These are phyloP conservation scores for Megalurothrips usitatus DNA, from an alignment of 2,888 invertebrate genomes.

Conservation along the genomic window DNA sequence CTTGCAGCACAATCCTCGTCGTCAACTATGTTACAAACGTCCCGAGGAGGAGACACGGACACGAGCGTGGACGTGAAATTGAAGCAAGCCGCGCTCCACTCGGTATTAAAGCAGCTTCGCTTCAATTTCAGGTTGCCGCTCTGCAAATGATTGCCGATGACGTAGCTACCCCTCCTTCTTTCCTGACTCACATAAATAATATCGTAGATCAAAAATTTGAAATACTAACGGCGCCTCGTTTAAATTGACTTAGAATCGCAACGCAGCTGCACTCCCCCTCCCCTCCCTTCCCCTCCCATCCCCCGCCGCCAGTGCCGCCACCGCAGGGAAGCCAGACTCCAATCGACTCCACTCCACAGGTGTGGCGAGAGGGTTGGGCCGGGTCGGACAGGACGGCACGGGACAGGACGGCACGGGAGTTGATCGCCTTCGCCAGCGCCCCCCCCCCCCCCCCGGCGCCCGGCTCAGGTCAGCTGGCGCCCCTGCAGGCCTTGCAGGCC, in stretches of 20 bases:
- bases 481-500: not conserved
- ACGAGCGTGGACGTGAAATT: no score
- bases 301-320: not conserved
- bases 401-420: no score
- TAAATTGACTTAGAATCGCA: slow-evolving; percentile 7
- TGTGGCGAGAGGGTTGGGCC: not conserved
- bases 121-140: not conserved
- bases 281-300: not conserved
- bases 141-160: no score
- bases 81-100: not conserved
- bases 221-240: not conserved
- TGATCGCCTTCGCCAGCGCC: not conserved
- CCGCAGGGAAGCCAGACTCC: not conserved
- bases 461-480: not conserved
- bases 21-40: no score
- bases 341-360: not conserved
- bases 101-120: not conserved
- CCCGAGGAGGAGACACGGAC: no score
- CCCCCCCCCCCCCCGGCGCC: not conserved
- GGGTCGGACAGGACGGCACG: no score
- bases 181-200: no score
- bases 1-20: no score
- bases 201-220: not conserved
- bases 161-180: no score
- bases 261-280: not conserved